A percentile compares a stretch with the other conserved stretches of the same genome.
Conservation (phyloP, 2,797 vertebrate species). For the Artibeus lituratus region DNA sequence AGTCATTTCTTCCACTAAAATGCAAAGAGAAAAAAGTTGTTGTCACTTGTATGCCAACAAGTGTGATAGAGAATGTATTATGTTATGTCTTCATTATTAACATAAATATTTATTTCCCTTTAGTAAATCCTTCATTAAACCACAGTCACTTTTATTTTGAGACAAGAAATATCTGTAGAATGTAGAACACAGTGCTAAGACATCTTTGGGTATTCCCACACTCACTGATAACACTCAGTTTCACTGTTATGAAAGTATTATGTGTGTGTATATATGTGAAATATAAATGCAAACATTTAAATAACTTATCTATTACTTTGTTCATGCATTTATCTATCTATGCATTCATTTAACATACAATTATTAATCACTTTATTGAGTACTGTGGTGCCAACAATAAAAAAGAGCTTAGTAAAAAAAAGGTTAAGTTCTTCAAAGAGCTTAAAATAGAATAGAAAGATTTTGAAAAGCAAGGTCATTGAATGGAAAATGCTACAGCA, state of each 20-base stretch:
- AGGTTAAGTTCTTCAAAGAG: neutral
- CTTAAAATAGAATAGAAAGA: neutral
- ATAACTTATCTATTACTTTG: neutral
- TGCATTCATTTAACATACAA: neutral
- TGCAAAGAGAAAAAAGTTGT: neutral
- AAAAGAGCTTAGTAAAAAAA: neutral
- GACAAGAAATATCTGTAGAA: neutral
- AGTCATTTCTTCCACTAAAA: neutral
- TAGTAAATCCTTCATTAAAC: neutral
- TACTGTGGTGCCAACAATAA: neutral
- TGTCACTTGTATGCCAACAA: neutral
- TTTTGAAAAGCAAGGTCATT: neutral
- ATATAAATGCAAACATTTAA: neutral
- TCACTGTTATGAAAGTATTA: neutral
- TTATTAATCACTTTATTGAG: neutral
- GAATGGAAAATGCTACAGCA: neutral
- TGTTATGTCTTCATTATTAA: neutral
- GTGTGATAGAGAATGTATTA: neutral
- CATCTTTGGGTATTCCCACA: neutral
- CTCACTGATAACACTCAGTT: neutral
- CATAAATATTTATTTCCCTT: neutral
- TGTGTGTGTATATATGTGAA: neutral
- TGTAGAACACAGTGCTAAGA: neutral
- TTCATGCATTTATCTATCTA: neutral
- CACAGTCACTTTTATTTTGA: neutral